Conservation (phyloP, 2,888 invertebrate species). For the Rhagonycha lutea region DNA sequence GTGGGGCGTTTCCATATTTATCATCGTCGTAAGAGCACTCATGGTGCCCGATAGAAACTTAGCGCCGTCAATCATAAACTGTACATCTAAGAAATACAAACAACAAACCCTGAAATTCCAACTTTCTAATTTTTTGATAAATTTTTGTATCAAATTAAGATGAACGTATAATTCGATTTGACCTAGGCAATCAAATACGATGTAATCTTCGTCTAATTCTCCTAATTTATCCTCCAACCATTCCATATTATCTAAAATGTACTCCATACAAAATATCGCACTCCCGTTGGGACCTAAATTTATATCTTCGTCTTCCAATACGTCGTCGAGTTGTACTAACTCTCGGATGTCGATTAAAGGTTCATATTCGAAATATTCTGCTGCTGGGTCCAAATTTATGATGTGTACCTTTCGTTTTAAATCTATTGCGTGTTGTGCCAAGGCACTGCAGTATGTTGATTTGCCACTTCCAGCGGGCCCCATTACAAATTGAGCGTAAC, state of each 20-base stretch:
- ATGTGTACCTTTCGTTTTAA: constrained; percentile 66
- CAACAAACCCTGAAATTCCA: constrained; percentile 93
- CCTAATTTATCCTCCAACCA: constrained; percentile 90
- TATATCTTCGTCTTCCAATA: constrained; percentile 94
- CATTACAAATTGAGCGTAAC: constrained; percentile 95
- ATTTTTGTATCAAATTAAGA: constrained; percentile 80
- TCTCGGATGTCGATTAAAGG: constrained; percentile 85
- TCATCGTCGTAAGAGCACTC: constrained; percentile 95
- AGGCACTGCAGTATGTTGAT: constrained; percentile 92
- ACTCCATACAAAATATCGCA: constrained; percentile 92
- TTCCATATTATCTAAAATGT: constrained; percentile 85
- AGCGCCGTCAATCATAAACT: constrained; percentile 94
- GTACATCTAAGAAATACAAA: constrained; percentile 93
- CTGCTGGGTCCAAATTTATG: constrained; percentile 97
- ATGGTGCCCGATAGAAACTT: constrained; percentile 95
- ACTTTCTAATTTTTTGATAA: constrained; percentile 78
- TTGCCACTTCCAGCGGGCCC: constrained; percentile 98
- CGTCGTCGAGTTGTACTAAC: constrained; percentile 92
- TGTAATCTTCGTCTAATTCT: constrained; percentile 86
- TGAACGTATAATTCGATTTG: constrained; percentile 99
- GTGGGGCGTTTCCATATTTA: constrained; percentile 92
- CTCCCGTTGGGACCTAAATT: constrained; percentile 98
- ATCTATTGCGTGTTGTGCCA: constrained; percentile 84
- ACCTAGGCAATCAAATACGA: constrained; percentile 97
- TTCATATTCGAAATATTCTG: constrained; percentile 92